These are phyloP conservation scores for Bothrops jararaca DNA, from an alignment of 2,113 vertebrate species.

Conservation along the genomic window DNA sequence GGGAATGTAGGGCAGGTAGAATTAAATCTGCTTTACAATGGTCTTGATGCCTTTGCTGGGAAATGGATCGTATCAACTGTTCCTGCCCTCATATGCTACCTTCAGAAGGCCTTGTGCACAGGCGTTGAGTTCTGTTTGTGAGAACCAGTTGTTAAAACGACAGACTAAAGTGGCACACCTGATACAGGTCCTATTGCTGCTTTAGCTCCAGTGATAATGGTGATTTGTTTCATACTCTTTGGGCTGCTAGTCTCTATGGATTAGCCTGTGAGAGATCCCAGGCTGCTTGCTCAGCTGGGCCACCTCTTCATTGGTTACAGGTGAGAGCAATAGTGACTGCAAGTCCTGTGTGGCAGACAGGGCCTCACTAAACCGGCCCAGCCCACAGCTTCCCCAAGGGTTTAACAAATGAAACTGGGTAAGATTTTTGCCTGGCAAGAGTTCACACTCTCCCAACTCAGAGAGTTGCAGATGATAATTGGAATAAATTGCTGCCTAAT, in stretches of 20 bases:
- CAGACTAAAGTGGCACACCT: not conserved
- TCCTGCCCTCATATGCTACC: not conserved
- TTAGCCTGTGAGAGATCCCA: not conserved
- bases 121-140: not conserved
- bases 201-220: not conserved
- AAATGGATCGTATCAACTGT: not conserved
- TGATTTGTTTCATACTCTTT: not conserved
- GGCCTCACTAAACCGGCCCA: not conserved
- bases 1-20: not conserved
- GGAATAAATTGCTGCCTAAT: not conserved
- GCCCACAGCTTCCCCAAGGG: not conserved
- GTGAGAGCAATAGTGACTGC: not conserved
- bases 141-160: not conserved
- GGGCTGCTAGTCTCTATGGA: not conserved
- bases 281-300: not conserved
- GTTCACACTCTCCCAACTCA: not conserved
- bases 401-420: not conserved
- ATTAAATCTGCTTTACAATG: not conserved
- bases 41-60: not conserved
- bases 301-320: not conserved
- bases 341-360: not conserved
- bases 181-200: not conserved
- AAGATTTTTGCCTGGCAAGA: not conserved
- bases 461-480: not conserved
- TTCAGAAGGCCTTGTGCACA: not conserved